A percentile compares a stretch with the other conserved stretches of the same genome.
Evolutionary conservation across 1,140 invertebrate species (phyloP).

Genomic region (Rhysida immarginata): DNA sequence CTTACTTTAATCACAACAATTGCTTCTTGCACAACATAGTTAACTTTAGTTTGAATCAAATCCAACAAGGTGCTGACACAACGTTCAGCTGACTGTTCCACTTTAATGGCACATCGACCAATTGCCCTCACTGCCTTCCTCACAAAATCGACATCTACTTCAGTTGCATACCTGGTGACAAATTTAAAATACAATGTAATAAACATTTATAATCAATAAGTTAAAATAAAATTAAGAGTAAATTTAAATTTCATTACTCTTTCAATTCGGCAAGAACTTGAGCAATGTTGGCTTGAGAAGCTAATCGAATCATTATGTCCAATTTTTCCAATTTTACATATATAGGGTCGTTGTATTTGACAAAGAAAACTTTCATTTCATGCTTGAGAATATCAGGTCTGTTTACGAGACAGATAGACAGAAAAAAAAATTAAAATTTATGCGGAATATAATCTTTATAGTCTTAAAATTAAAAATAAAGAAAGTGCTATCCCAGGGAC

Average conservation of each 20-base stretch:
- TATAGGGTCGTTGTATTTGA: slow-evolving; percentile 99
- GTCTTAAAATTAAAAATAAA: no score
- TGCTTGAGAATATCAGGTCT: slow-evolving; percentile 97
- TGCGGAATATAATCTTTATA: no score
- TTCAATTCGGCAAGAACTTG: slow-evolving; percentile 97
- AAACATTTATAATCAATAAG: slow-evolving; percentile 8
- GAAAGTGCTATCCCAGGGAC: no score
- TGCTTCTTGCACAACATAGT: slow-evolving; percentile 99
- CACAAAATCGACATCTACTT: slow-evolving; percentile 99
- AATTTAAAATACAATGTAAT: not conserved
- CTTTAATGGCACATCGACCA: slow-evolving; percentile 98
- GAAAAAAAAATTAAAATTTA: no score
- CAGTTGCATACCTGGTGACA: slow-evolving; percentile 62
- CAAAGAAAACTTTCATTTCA: slow-evolving; percentile 99
- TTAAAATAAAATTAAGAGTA: slow-evolving; percentile 1
- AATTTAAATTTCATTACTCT: slow-evolving; percentile 45
- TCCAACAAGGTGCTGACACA: slow-evolving; percentile 98
- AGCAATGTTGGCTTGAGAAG: slow-evolving; percentile 94
- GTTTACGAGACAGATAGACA: no score
- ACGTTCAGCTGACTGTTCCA: slow-evolving; percentile 93
- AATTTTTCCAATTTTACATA: slow-evolving; percentile 99
- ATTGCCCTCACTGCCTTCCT: slow-evolving; percentile 96
- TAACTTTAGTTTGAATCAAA: slow-evolving; percentile 97
- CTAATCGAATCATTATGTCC: slow-evolving; percentile 98
- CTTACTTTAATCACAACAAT: slow-evolving; percentile 92